These are phyloP conservation scores for Chrosomus eos DNA, from an alignment of 2,797 vertebrate genomes.

Conservation along the genomic window DNA sequence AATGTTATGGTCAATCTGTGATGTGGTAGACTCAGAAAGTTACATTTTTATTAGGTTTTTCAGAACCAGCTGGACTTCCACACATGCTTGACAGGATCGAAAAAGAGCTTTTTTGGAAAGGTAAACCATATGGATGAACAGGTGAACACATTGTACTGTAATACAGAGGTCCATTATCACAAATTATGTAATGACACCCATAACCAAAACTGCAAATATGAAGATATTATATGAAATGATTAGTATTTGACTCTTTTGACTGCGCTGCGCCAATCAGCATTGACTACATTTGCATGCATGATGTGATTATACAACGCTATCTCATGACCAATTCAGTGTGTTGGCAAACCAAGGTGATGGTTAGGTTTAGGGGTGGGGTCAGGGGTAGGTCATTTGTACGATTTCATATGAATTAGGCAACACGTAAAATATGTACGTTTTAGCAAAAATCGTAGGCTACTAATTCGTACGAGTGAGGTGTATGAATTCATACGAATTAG, in stretches of 20 bases:
- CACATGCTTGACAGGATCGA: background rate
- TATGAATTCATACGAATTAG: too few relatives aligned
- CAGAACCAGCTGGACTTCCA: background rate
- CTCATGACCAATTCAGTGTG: too few relatives aligned
- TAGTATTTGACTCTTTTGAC: background rate
- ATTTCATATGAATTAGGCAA: too few relatives aligned
- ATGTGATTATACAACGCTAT: too few relatives aligned
- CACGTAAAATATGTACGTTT: too few relatives aligned
- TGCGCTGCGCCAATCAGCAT: too few relatives aligned
- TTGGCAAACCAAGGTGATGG: too few relatives aligned
- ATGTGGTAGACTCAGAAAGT: constrained; percentile 16
- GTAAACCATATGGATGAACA: background rate
- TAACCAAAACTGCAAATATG: background rate
- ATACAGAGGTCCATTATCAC: background rate
- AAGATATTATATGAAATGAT: background rate
- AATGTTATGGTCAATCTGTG: constrained; percentile 42
- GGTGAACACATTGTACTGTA: background rate
- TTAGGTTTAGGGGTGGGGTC: too few relatives aligned
- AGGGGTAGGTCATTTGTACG: too few relatives aligned
- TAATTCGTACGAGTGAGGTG: too few relatives aligned
- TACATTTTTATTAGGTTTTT: constrained; percentile 29
- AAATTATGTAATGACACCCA: background rate
- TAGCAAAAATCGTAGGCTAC: too few relatives aligned
- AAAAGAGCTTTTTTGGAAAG: background rate
- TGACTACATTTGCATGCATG: too few relatives aligned